Conservation (phyloP, 1,140 invertebrate species). For the Panagrolaimus sp. region DNA sequence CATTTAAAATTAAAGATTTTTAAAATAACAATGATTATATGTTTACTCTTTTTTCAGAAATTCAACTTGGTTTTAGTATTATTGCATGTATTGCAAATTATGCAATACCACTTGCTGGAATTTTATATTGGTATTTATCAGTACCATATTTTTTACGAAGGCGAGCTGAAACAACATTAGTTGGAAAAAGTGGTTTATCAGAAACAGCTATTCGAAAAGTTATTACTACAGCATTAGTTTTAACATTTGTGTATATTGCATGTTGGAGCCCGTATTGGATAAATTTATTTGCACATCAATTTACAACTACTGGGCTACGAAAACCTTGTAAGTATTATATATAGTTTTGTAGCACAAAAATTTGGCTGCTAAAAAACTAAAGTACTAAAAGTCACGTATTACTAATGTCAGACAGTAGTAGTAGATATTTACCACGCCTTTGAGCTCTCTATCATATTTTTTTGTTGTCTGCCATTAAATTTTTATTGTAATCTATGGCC, state of each 20-base stretch:
- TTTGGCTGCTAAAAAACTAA: too few relatives aligned
- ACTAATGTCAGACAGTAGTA: too few relatives aligned
- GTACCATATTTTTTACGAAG: constrained; percentile 77
- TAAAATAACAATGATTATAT: constrained; percentile 13
- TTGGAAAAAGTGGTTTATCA: constrained; percentile 17
- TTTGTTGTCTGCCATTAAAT: background rate
- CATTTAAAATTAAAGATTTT: constrained; percentile 5
- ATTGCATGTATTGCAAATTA: constrained; percentile 89
- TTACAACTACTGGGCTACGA: constrained; percentile 17
- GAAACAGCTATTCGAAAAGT: constrained; percentile 39
- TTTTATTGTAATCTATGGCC: background rate
- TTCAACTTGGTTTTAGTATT: constrained; percentile 69
- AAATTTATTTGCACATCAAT: constrained; percentile 28
- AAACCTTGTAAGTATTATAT: too few relatives aligned
- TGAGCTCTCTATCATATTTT: background rate
- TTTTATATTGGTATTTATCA: constrained; percentile 88
- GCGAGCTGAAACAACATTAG: constrained; percentile 67
- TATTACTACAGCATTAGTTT: constrained; percentile 78
- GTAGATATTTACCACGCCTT: background rate
- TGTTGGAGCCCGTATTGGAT: constrained; percentile 72
- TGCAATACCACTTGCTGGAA: constrained; percentile 80
- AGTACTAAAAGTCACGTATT: too few relatives aligned
- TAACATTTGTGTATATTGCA: constrained; percentile 87
- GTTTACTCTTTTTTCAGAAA: constrained; percentile 18
- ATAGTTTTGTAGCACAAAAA: too few relatives aligned